Percentiles rank a stretch among this genome's conserved stretches.
These are phyloP conservation scores for Gallinago undulata DNA, from an alignment of 2,113 vertebrate genomes.

Conservation along the genomic window DNA sequence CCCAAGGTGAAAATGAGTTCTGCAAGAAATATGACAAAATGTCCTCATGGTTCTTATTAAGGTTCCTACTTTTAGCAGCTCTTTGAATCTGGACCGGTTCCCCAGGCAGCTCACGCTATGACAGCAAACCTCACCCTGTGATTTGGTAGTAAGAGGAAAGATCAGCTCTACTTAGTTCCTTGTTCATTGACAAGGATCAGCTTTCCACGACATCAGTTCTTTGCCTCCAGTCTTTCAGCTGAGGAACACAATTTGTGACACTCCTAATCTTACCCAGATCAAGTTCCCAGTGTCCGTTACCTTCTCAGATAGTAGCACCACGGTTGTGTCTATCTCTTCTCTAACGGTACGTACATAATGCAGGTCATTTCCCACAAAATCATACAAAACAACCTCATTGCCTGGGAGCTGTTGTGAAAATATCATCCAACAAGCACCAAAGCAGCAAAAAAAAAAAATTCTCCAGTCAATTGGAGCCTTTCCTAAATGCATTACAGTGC, in stretches of 20 bases:
- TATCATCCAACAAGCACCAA: not conserved
- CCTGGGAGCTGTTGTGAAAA: not conserved
- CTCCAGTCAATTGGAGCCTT: not conserved
- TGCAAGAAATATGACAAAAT: not conserved
- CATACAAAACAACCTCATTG: not conserved
- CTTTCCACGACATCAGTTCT: not conserved
- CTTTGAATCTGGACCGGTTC: not conserved
- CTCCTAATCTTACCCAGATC: not conserved
- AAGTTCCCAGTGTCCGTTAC: not conserved
- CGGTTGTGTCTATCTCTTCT: not conserved
- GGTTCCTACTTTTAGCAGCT: not conserved
- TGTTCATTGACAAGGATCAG: not conserved
- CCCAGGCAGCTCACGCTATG: not conserved
- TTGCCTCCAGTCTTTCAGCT: not conserved
- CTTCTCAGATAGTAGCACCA: not conserved
- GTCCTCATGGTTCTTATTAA: not conserved
- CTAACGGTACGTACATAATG: not conserved
- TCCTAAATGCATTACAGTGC: not conserved
- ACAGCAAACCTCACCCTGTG: not conserved
- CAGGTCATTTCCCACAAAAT: not conserved
- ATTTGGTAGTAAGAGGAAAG: not conserved
- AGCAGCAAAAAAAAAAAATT: slow-evolving; percentile 21
- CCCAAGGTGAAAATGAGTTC: not conserved
- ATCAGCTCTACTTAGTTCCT: not conserved
- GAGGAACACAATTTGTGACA: not conserved